Conservation (phyloP, 2,113 vertebrate species). For the Passer montanus region DNA sequence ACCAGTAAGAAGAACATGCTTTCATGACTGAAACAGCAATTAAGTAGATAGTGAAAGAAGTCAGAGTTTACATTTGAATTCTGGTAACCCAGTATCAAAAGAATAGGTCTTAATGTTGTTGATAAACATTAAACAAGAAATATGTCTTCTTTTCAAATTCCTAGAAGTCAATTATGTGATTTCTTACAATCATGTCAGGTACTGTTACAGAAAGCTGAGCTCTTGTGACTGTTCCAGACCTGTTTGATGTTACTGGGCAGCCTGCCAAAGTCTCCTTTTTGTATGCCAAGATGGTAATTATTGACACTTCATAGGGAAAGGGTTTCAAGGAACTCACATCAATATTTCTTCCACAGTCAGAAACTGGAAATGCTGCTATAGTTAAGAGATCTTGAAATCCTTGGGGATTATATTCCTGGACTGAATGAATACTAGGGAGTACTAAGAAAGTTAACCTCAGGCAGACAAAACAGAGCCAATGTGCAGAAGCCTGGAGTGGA, state of each 20-base stretch:
- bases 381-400: slow-evolving; percentile 56
- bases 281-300: slow-evolving; percentile 73
- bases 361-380: slow-evolving; percentile 62
- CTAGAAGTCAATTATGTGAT: slow-evolving; percentile 76
- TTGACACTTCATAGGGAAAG: slow-evolving; percentile 72
- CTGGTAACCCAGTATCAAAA: neutral
- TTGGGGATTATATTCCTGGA: slow-evolving; percentile 39
- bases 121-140: slow-evolving; percentile 7
- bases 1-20: neutral
- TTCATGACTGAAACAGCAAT: neutral
- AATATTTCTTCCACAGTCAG: slow-evolving; percentile 72
- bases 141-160: slow-evolving; percentile 37
- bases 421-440: neutral
- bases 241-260: slow-evolving; percentile 72
- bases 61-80: neutral
- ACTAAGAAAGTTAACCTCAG: neutral
- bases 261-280: slow-evolving; percentile 73
- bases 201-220: slow-evolving; percentile 75
- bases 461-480: neutral
- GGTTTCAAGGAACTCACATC: slow-evolving; percentile 75
- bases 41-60: neutral
- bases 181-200: slow-evolving; percentile 75
- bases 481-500: neutral
- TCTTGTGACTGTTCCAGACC: slow-evolving; percentile 72
- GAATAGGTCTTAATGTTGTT: neutral